These are phyloP conservation scores for Brachionus sp. DNA, from an alignment of 1,140 invertebrate genomes.

Conservation along the genomic window DNA sequence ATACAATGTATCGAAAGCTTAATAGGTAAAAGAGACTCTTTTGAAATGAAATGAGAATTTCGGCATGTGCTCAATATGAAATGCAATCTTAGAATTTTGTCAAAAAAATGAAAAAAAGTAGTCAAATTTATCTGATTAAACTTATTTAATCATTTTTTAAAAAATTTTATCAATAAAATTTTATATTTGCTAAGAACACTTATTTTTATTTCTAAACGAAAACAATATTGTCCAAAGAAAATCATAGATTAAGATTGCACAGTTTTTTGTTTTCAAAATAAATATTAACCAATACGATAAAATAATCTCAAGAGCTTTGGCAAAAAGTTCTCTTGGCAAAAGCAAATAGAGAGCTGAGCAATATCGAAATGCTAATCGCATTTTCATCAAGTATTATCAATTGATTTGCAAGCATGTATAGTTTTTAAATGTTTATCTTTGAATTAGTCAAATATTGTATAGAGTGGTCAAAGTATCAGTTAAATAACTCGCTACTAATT, in stretches of 20 bases:
- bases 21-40: not conserved
- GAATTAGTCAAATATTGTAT: not conserved
- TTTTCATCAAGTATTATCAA: constrained; percentile 28
- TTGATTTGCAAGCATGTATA: not conserved
- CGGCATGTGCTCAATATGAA: not conserved
- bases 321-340: constrained; percentile 8
- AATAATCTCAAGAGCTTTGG: constrained; percentile 23
- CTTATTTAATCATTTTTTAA: constrained; percentile 1
- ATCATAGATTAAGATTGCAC: constrained; percentile 6
- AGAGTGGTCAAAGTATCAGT: constrained; percentile 22
- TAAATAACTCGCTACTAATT: not conserved
- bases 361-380: not conserved
- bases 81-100: not conserved
- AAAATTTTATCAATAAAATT: constrained; percentile 1
- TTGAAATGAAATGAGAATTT: not conserved
- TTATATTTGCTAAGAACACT: not conserved
- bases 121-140: not conserved
- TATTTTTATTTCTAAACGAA: not conserved
- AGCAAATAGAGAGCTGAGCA: not conserved
- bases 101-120: not conserved
- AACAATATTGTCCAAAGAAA: constrained; percentile 8
- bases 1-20: constrained; percentile 5
- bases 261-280: constrained; percentile 28
- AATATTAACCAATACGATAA: constrained; percentile 42
- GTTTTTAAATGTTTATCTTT: not conserved